Conservation (phyloP, 2,113 vertebrate species). For the Ophiodon elongatus region DNA sequence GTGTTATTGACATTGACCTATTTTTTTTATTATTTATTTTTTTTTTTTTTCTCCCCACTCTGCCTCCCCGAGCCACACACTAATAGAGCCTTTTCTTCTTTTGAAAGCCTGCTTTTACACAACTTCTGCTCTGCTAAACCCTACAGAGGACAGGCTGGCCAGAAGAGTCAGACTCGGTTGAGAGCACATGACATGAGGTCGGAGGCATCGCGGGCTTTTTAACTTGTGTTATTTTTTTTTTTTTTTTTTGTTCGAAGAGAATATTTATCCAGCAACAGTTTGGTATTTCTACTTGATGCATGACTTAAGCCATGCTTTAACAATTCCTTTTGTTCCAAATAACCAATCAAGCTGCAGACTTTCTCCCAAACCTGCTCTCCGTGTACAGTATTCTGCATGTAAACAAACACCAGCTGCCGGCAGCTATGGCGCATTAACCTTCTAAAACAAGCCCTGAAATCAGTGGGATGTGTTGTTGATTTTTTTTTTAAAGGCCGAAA, state of each 20-base stretch:
- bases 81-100: slow-evolving; percentile 46
- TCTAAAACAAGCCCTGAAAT: background rate
- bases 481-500: background rate
- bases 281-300: background rate
- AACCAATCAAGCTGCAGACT: background rate
- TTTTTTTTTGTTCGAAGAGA: background rate
- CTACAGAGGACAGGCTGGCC: background rate
- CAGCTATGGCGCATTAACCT: background rate
- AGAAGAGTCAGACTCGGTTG: slow-evolving; percentile 5
- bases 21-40: too few relatives aligned
- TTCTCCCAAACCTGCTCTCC: background rate
- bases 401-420: background rate
- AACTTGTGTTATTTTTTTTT: background rate
- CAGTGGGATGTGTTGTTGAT: slow-evolving; percentile 1
- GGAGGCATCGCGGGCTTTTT: background rate
- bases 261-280: background rate
- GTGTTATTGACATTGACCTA: slow-evolving; percentile 66
- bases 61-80: slow-evolving; percentile 19
- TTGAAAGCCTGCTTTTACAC: slow-evolving; percentile 38
- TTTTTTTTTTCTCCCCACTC: too few relatives aligned
- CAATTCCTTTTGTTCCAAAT: background rate
- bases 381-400: background rate
- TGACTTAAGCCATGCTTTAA: background rate
- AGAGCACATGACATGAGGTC: slow-evolving; percentile 14
- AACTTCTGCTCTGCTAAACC: slow-evolving; percentile 11